Conservation (phyloP, 2,888 invertebrate species). For the Orthonychiurus folsomi region DNA sequence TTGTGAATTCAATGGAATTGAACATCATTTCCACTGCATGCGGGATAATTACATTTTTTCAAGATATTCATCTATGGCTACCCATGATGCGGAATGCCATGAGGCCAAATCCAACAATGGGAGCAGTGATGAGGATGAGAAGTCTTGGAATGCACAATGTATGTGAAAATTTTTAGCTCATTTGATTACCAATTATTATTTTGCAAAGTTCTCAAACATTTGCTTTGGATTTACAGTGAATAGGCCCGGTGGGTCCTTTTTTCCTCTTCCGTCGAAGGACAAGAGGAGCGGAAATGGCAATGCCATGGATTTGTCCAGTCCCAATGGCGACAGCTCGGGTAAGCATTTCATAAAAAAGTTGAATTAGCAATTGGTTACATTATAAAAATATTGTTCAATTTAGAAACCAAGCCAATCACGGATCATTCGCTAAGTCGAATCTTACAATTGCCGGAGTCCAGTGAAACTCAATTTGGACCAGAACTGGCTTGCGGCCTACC, state of each 20-base stretch:
- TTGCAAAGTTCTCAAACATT: neutral
- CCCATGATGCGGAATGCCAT: slow-evolving; percentile 56
- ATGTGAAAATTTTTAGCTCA: neutral
- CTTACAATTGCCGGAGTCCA: slow-evolving; percentile 39
- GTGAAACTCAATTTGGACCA: slow-evolving; percentile 49
- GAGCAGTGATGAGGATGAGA: slow-evolving; percentile 40
- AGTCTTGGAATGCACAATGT: slow-evolving; percentile 19
- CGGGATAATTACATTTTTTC: slow-evolving; percentile 62
- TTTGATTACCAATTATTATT: neutral
- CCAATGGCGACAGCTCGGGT: slow-evolving; percentile 7
- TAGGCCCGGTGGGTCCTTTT: neutral
- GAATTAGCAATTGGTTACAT: neutral
- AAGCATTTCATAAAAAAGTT: neutral
- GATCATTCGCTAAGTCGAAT: slow-evolving; percentile 41
- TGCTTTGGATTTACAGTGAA: neutral
- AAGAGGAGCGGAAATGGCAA: slow-evolving; percentile 4
- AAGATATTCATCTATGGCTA: slow-evolving; percentile 62
- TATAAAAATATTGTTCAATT: slow-evolving; percentile 3
- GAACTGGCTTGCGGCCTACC: slow-evolving; percentile 63
- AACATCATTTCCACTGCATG: slow-evolving; percentile 63
- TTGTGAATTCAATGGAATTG: slow-evolving; percentile 46
- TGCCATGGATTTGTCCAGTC: slow-evolving; percentile 11
- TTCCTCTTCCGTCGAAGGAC: neutral
- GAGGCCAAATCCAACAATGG: slow-evolving; percentile 46
- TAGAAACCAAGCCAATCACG: slow-evolving; percentile 39